phyloP scores from a whole-genome alignment of 1,140 invertebrate species.

The Plutomurus gul region DNA sequence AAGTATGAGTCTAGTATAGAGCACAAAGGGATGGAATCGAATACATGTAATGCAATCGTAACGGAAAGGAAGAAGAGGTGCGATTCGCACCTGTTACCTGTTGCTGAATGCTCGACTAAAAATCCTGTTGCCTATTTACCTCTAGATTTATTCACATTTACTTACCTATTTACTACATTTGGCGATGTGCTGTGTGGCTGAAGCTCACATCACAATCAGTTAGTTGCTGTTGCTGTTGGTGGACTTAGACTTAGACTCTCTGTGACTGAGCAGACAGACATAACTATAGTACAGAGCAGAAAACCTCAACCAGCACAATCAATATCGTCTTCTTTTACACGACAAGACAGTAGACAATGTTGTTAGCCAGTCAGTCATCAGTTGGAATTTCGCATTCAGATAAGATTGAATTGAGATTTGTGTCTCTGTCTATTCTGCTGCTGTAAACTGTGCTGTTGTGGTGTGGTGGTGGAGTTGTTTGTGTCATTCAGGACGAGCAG shows the following conservation, averaged over 20 bases:
- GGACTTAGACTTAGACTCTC: no score
- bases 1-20: no score
- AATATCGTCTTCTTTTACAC: not conserved
- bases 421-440: not conserved
- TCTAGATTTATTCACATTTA: slow-evolving; percentile 18
- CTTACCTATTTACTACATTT: not conserved
- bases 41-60: slow-evolving; percentile 7
- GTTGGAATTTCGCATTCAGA: not conserved
- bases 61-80: slow-evolving; percentile 40
- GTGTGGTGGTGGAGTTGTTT: no score
- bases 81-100: slow-evolving; percentile 40
- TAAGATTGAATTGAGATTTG: slow-evolving; percentile 1
- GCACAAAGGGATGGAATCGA: not conserved
- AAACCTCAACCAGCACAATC: not conserved
- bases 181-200: not conserved
- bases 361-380: no score
- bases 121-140: slow-evolving; percentile 28
- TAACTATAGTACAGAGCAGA: not conserved
- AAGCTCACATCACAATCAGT: no score
- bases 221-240: no score
- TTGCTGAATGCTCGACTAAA: not conserved
- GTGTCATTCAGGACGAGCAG: no score
- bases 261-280: no score
- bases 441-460: slow-evolving; percentile 1
- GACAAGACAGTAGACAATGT: not conserved